phyloP scores from a whole-genome alignment of 2,113 vertebrate genomes.

The Thermophis baileyi region DNA sequence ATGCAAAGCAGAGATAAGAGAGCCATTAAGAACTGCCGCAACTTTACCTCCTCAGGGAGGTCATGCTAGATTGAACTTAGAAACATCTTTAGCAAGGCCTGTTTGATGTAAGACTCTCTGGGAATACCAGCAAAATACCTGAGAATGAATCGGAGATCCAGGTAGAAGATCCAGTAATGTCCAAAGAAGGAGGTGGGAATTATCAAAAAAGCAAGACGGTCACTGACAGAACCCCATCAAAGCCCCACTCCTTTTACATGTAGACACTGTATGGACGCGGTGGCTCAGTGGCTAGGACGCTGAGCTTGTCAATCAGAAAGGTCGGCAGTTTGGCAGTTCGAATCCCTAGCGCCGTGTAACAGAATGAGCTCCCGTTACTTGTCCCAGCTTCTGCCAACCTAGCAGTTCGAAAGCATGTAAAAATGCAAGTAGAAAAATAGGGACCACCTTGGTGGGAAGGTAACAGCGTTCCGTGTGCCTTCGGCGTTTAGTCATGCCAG shows the following conservation, averaged over 20 bases:
- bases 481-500: too few relatives aligned
- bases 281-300: too few relatives aligned
- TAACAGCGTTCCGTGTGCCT: too few relatives aligned
- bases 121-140: background rate
- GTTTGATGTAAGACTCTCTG: background rate
- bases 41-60: background rate
- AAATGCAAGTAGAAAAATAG: too few relatives aligned
- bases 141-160: background rate
- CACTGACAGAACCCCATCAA: background rate
- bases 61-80: background rate
- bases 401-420: too few relatives aligned
- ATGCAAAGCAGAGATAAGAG: background rate
- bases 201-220: background rate
- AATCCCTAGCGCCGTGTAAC: too few relatives aligned
- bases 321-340: too few relatives aligned
- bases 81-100: background rate
- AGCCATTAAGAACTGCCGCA: background rate
- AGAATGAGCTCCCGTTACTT: too few relatives aligned
- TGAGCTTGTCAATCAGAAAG: too few relatives aligned
- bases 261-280: background rate
- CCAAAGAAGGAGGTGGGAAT: background rate
- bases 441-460: too few relatives aligned
- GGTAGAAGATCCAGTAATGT: background rate
- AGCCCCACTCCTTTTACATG: background rate
- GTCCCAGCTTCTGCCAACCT: too few relatives aligned